Evolutionary conservation across 2,797 vertebrate species (phyloP).

Genomic region (Sebastes itinus): DNA sequence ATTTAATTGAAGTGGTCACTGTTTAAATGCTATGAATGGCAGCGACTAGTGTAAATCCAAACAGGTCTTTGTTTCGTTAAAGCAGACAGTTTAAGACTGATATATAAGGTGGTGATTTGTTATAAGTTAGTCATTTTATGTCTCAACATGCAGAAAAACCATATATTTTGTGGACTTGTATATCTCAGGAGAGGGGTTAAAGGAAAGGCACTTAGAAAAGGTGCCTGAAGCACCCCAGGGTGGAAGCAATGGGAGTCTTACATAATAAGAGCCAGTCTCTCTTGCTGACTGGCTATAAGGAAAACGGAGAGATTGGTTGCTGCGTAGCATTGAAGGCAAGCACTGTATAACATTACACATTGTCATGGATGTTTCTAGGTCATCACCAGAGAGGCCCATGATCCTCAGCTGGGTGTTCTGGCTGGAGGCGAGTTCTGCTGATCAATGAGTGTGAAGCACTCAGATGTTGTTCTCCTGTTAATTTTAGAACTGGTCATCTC

Average conservation of each 20-base stretch:
- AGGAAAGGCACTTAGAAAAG: background rate
- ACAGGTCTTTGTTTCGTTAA: background rate
- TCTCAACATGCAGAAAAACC: background rate
- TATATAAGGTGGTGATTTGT: background rate
- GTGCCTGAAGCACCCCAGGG: conserved; percentile 33
- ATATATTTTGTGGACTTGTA: background rate
- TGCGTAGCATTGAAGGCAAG: conserved; percentile 23
- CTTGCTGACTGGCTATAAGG: conserved; percentile 26
- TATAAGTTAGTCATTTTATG: background rate
- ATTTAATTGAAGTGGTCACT: background rate
- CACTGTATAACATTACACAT: conserved; percentile 54
- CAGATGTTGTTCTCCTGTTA: conserved; percentile 57
- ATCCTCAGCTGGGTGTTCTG: conserved; percentile 75
- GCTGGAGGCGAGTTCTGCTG: conserved; percentile 63
- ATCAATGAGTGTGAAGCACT: conserved; percentile 65
- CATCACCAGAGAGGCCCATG: conserved; percentile 73
- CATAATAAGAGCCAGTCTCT: conserved; percentile 27
- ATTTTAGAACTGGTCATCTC: conserved; percentile 68
- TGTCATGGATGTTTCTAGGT: conserved; percentile 66
- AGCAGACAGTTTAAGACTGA: background rate
- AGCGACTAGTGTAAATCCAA: background rate
- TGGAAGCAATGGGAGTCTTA: conserved; percentile 30
- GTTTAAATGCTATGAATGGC: background rate
- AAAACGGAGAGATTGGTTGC: conserved; percentile 20
- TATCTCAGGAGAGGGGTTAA: background rate